Conservation (phyloP, 2,888 invertebrate genomes). For the Prosapia bicincta region DNA sequence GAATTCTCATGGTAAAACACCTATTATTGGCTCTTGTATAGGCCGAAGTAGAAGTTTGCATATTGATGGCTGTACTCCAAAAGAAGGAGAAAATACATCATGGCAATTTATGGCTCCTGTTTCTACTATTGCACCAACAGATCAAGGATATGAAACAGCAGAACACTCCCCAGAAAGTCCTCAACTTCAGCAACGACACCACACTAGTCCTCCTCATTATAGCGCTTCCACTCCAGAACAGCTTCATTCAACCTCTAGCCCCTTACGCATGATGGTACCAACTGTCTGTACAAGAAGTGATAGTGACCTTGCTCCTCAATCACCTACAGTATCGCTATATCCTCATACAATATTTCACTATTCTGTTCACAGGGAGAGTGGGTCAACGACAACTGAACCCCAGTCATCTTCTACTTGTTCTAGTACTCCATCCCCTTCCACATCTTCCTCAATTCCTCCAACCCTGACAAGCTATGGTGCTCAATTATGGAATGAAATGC, state of each 20-base stretch:
- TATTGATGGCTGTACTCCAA: constrained; percentile 14
- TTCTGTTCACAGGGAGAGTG: constrained; percentile 12
- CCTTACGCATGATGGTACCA: not conserved
- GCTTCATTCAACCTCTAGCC: constrained; percentile 6
- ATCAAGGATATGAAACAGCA: constrained; percentile 29
- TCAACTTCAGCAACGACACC: constrained; percentile 11
- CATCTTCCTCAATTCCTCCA: constrained; percentile 10
- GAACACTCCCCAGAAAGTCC: constrained; percentile 29
- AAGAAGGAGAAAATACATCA: constrained; percentile 28
- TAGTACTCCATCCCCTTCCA: not conserved
- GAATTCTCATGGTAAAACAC: not conserved
- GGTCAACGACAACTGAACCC: constrained; percentile 12
- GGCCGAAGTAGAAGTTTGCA: constrained; percentile 25
- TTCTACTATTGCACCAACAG: constrained; percentile 19
- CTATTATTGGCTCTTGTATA: constrained; percentile 9
- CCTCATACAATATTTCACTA: not conserved
- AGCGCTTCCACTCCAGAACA: constrained; percentile 24
- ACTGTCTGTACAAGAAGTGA: constrained; percentile 20
- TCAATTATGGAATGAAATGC: not conserved
- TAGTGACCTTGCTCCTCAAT: constrained; percentile 14
- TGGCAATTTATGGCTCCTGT: constrained; percentile 26
- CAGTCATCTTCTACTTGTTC: not conserved
- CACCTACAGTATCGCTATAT: not conserved
- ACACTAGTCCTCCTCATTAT: not conserved
- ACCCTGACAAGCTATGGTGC: not conserved